Evolutionary conservation across 2,113 vertebrate genomes (phyloP).

Genomic region (Rynchops niger): DNA sequence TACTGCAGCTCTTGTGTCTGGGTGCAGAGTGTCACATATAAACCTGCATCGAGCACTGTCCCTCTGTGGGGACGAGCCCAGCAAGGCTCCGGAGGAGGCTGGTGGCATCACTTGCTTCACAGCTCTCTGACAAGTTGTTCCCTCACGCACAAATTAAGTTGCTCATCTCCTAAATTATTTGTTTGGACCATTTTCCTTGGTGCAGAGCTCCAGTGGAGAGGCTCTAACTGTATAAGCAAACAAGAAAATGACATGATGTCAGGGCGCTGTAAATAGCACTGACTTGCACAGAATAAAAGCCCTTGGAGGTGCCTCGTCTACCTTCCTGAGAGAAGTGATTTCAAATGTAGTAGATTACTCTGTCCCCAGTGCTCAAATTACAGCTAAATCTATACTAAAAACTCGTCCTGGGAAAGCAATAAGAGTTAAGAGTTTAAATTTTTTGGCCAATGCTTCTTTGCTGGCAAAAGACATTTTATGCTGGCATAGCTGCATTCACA

Average conservation of each 20-base stretch:
- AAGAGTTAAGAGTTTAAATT: neutral
- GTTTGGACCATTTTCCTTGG: neutral
- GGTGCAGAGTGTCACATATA: fast-evolving
- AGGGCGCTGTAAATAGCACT: neutral
- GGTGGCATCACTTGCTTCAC: neutral
- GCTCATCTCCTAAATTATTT: neutral
- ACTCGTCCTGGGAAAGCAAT: neutral
- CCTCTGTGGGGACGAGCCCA: fast-evolving
- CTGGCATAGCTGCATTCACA: constrained; percentile 2
- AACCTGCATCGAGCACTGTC: fast-evolving
- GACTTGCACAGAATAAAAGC: neutral
- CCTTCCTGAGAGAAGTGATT: neutral
- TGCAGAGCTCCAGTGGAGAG: neutral
- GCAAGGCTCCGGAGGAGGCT: neutral
- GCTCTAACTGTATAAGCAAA: neutral
- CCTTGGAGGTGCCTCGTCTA: neutral
- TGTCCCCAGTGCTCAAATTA: neutral
- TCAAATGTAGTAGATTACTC: neutral
- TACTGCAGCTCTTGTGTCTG: neutral
- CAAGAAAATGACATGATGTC: neutral
- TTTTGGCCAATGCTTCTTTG: neutral
- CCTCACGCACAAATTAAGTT: neutral
- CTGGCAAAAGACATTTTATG: neutral
- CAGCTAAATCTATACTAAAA: neutral
- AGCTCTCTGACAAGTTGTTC: neutral